phyloP scores from a whole-genome alignment of 23 tunicate species.

The Aplidium turbinatum region DNA sequence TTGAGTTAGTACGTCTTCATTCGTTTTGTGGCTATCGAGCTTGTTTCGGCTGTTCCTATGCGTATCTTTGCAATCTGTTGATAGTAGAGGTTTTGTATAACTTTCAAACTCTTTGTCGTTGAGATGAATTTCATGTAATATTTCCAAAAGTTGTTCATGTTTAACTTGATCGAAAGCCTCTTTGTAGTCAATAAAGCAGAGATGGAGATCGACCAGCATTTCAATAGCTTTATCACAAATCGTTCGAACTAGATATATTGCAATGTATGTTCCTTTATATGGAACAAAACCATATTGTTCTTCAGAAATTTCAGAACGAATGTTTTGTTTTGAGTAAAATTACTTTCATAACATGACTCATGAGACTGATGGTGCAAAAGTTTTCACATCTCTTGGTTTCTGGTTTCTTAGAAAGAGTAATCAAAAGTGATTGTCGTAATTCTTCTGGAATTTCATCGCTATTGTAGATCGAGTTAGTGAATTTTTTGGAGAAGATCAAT shows the following conservation, averaged over 20 bases:
- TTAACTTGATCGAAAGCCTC: neutral
- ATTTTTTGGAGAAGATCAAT: neutral
- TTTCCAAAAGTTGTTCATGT: neutral
- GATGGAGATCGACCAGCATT: neutral
- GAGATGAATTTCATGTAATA: neutral
- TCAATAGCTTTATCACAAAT: neutral
- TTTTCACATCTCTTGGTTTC: neutral
- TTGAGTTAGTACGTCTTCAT: too few relatives aligned
- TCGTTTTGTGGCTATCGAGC: too few relatives aligned
- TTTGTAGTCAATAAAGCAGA: too few relatives aligned
- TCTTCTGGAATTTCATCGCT: neutral
- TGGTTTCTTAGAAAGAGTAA: neutral
- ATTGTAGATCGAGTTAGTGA: too few relatives aligned
- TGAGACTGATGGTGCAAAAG: slow-evolving; percentile 1
- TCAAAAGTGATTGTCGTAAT: neutral
- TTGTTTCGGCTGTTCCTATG: too few relatives aligned
- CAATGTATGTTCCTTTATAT: neutral
- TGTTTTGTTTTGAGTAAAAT: neutral
- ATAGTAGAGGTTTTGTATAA: too few relatives aligned
- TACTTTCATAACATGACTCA: neutral
- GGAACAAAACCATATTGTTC: neutral
- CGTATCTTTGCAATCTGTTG: too few relatives aligned
- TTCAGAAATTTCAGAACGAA: neutral
- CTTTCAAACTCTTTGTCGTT: neutral
- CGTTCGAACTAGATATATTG: neutral